phyloP scores from a whole-genome alignment of 1,140 invertebrate species.

The Hypothenemus hampei region DNA sequence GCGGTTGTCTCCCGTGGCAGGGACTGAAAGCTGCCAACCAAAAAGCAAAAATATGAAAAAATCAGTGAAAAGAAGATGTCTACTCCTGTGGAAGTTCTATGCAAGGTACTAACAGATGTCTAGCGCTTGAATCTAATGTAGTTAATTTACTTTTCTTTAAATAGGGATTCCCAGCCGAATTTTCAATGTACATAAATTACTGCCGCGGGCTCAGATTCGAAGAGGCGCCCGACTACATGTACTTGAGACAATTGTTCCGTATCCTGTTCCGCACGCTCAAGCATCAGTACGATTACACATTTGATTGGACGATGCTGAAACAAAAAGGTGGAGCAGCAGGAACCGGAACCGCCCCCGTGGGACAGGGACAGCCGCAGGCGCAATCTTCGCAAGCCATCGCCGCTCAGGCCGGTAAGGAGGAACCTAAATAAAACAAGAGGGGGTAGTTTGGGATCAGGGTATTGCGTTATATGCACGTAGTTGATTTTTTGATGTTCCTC shows the following conservation, averaged over 20 bases:
- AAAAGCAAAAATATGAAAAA: slow-evolving; percentile 90
- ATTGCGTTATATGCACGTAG: background rate
- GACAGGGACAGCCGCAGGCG: background rate
- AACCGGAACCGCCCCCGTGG: background rate
- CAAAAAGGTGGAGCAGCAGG: slow-evolving; percentile 59
- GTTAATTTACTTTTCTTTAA: background rate
- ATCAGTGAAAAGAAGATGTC: slow-evolving; percentile 93
- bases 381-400: background rate
- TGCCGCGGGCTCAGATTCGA: slow-evolving; percentile 86
- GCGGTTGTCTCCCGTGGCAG: slow-evolving; percentile 85
- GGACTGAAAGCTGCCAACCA: slow-evolving; percentile 82
- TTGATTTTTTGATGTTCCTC: background rate
- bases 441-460: slow-evolving; percentile 4
- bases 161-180: slow-evolving; percentile 83
- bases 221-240: slow-evolving; percentile 92
- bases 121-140: background rate
- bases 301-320: slow-evolving; percentile 99
- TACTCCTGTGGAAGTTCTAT: slow-evolving; percentile 78
- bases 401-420: background rate
- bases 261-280: slow-evolving; percentile 98
- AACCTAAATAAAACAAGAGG: background rate
- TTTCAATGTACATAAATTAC: slow-evolving; percentile 92
- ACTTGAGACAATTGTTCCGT: slow-evolving; percentile 87
- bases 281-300: slow-evolving; percentile 99
- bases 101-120: slow-evolving; percentile 58